Base-by-base conservation (phyloP, 1,140 invertebrate species). In the Cataglyphis hispanica region DNA sequence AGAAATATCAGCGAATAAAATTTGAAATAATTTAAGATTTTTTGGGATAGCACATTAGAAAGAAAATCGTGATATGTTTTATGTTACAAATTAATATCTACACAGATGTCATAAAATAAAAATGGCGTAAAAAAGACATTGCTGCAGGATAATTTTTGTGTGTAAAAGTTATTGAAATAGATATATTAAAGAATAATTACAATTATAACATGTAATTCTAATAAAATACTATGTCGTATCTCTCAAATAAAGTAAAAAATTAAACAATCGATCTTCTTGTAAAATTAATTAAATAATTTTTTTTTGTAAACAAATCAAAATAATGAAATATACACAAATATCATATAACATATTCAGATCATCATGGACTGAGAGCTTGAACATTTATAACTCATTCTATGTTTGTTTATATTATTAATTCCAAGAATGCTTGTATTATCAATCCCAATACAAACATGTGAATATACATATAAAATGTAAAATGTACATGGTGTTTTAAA, bases 311-410 rank as follows among this genome's bases (percentile, higher is more conserved):
- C 2, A 5, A 60, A 58, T 31, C 25, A 37, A 50, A 3, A 46
- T 61, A 61, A 80, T 50, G 8, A 22, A 70, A 81, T 43, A 80
- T 70, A 34, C 69, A 34, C 25, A 2, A n/a, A n/a, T n/a, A n/a
- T n/a, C 69, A 78, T 80, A 64, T 80, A 67, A 69, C n/a, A 37
- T 61, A 63, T 69, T 16, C 43, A 25, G 11, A 67, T 46, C 19
- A 85, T 60, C n/a, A 61, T 60, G 31, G 40, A 81, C 63, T 50
- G 58, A 74, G 67, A 75, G 66, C 66, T 60, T 69, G 61, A 84
- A 61, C 27, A 80, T 40, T 64, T 72, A 40, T 46, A 81, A 72
- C 22, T 13, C 10, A 61, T 81, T 81, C 8, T 22, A 19, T 25
- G 16, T 13, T 58, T 58, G 34, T 34, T 74, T 58, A n/a, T 56